These are phyloP conservation scores for Lacerta agilis DNA, from an alignment of 2,797 vertebrate species.

Conservation along the genomic window DNA sequence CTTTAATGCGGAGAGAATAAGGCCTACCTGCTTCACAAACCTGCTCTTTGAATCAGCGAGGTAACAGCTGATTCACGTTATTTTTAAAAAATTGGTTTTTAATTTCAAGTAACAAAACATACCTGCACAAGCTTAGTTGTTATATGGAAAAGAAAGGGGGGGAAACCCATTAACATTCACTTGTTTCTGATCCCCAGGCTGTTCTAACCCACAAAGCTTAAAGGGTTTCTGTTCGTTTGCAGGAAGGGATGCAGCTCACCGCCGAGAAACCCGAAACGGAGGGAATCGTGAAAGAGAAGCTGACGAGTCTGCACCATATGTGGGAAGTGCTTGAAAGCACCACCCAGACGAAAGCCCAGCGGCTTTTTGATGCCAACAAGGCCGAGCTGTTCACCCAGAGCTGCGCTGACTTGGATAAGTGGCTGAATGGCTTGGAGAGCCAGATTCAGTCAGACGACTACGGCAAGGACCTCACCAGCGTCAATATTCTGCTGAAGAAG, in stretches of 20 bases:
- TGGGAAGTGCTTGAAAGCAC: slow-evolving; percentile 95
- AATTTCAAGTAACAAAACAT: too few relatives aligned
- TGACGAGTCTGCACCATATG: slow-evolving; percentile 87
- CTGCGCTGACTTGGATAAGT: slow-evolving; percentile 96
- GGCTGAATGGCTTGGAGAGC: slow-evolving; percentile 89
- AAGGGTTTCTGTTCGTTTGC: slow-evolving; percentile 66
- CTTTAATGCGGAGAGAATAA: not conserved
- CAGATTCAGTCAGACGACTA: slow-evolving; percentile 97
- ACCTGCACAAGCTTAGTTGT: too few relatives aligned
- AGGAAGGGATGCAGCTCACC: slow-evolving; percentile 91
- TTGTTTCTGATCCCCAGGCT: slow-evolving; percentile 8
- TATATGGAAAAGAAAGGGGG: too few relatives aligned
- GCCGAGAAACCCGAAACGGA: slow-evolving; percentile 95
- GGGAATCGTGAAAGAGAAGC: slow-evolving; percentile 90
- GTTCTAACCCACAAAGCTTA: slow-evolving; percentile 27
- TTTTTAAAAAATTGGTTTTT: too few relatives aligned
- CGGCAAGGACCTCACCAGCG: slow-evolving; percentile 96
- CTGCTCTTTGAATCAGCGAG: not conserved
- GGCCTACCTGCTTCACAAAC: not conserved
- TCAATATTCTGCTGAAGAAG: slow-evolving; percentile 97
- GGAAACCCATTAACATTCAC: too few relatives aligned
- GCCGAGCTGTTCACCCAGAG: slow-evolving; percentile 98
- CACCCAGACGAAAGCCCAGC: slow-evolving; percentile 96
- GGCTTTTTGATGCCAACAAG: slow-evolving; percentile 97
- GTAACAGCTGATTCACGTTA: too few relatives aligned